A percentile compares a stretch with the other conserved stretches of the same genome.
These are phyloP conservation scores for Nematopogon swammerdamellus DNA, from an alignment of 2,888 invertebrate species.

Conservation along the genomic window DNA sequence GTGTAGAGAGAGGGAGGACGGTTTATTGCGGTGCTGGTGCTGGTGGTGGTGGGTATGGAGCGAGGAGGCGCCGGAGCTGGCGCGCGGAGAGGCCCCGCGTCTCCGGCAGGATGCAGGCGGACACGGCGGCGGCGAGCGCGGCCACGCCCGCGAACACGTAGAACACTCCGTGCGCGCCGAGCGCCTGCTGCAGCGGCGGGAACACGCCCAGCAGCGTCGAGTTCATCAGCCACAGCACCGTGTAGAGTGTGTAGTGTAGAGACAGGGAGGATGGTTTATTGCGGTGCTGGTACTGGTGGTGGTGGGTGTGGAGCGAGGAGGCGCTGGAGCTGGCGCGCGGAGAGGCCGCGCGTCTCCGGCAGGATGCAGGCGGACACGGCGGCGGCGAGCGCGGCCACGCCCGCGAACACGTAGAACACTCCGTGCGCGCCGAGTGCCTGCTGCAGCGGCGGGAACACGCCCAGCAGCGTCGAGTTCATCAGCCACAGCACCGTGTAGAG, in stretches of 20 bases:
- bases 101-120: slow-evolving; percentile 26
- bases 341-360: slow-evolving; percentile 30
- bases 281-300: no score
- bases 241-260: no score
- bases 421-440: slow-evolving; percentile 23
- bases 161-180: slow-evolving; percentile 30
- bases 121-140: slow-evolving; percentile 16
- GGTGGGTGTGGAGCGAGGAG: no score
- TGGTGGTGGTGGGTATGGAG: no score
- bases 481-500: no score
- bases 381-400: slow-evolving; percentile 17
- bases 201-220: slow-evolving; percentile 15
- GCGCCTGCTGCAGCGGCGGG: slow-evolving; percentile 12
- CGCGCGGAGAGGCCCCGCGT: slow-evolving; percentile 26
- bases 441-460: slow-evolving; percentile 15
- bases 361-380: slow-evolving; percentile 20
- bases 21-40: no score
- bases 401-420: slow-evolving; percentile 26
- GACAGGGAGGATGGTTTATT: no score
- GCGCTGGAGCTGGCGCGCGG: slow-evolving; percentile 22
- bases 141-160: slow-evolving; percentile 22
- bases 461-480: slow-evolving; percentile 10
- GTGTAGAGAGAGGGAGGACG: no score
- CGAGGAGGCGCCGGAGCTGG: slow-evolving; percentile 21
- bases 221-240: no score